Base-by-base conservation (phyloP, 2,113 vertebrate species). In the Colistium nudipinnis region DNA sequence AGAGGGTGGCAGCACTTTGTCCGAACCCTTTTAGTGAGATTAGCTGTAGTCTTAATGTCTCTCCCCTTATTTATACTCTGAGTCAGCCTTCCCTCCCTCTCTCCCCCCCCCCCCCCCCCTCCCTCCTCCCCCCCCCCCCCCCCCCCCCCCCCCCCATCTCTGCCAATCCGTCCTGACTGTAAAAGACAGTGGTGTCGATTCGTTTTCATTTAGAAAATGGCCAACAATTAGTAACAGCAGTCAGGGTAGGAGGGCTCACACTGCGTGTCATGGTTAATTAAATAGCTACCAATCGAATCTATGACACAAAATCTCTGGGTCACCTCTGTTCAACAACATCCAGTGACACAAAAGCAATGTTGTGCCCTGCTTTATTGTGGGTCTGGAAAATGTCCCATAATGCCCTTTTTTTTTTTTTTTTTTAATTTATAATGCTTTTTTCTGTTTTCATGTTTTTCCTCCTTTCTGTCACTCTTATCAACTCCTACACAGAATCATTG, bases 1-100 rank as follows among this genome's bases (percentile, higher is more conserved):
- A 52, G 62, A 55, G 72, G n/a, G 44, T 66, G 19, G 81, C 80
- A 78, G 86, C 74, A 83, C 90, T 92, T 87, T 85, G 86, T 87
- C 78, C 83, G 62, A 85, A 91, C 82, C 91, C 92, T 94, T 92
- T 93, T 93, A 93, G 92, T 19, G 75, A 92, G 91, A 94, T 94
- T 93, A 93, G 90, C 83, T 87, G 71, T 61, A 81, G 86, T 74
- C 86, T 65, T 93, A 91, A 92, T 92, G 89, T 87, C 89, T 86
- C 83, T 81, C 71, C 68, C 59, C 53, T 80, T 90, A 91, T 92
- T 92, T 88, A 87, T 93, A 85, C 87, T 82, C 83, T 85, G 87
- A 90, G 82, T 92, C 91, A 90, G 91, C 88, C 67, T 41, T 56
- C 70, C 69, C 57, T 53, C 69, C 67, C 25, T 3, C 61, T 48